Evolutionary conservation across 2,797 vertebrate species (phyloP).

Genomic region (Podarcis siculus): DNA sequence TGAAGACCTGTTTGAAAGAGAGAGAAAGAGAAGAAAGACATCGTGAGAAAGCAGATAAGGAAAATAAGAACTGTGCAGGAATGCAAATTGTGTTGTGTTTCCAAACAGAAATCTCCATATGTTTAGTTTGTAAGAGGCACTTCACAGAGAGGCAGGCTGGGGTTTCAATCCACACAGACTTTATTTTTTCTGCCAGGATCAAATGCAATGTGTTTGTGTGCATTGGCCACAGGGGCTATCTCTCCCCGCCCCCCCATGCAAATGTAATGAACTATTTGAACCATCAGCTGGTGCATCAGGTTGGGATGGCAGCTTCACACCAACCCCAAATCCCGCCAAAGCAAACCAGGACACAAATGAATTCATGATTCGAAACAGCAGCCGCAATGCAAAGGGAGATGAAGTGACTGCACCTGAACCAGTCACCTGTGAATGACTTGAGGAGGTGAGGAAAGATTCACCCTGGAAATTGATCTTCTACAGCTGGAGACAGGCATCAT

Average conservation of each 20-base stretch:
- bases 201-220: background rate
- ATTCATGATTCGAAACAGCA: background rate
- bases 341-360: background rate
- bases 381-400: background rate
- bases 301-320: background rate
- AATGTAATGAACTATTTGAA: background rate
- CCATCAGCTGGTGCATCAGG: too few relatives aligned
- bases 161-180: background rate
- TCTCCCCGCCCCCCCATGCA: background rate
- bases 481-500: background rate
- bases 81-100: background rate
- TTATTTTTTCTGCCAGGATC: background rate
- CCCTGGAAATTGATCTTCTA: background rate
- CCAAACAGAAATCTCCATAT: background rate
- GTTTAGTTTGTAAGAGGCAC: background rate
- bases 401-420: background rate
- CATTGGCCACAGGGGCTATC: background rate
- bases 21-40: constrained; percentile 28
- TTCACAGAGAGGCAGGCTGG: background rate
- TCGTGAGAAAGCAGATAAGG: background rate
- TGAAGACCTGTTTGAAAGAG: constrained; percentile 85
- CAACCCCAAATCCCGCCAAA: background rate
- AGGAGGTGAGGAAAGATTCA: background rate
- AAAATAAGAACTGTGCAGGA: background rate
- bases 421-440: background rate